These are phyloP conservation scores for Oryzias woworae DNA, from an alignment of 2,113 vertebrate genomes.

Conservation along the genomic window DNA sequence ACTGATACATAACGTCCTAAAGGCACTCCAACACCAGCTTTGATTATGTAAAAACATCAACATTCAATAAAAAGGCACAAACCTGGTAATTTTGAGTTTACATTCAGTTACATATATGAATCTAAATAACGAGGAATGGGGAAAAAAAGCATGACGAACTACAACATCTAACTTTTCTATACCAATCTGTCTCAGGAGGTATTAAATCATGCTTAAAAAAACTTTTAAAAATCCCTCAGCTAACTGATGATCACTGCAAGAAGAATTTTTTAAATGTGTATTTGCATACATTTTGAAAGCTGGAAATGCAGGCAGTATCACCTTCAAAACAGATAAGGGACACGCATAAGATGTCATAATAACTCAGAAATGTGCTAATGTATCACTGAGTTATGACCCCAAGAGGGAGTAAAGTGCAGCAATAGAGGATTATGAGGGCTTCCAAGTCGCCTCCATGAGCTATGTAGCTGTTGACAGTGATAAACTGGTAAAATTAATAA, in stretches of 20 bases:
- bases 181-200: too few relatives aligned
- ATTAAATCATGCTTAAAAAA: too few relatives aligned
- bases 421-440: background rate
- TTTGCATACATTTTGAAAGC: constrained; percentile 9
- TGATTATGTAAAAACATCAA: constrained; percentile 14
- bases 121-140: too few relatives aligned
- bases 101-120: too few relatives aligned
- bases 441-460: constrained; percentile 3
- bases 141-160: too few relatives aligned
- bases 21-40: background rate
- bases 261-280: background rate
- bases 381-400: background rate
- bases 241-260: background rate
- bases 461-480: background rate
- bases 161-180: too few relatives aligned
- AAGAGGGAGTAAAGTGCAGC: background rate
- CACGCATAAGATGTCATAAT: background rate
- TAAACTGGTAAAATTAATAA: background rate
- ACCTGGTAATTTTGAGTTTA: background rate
- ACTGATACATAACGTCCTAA: constrained; percentile 1
- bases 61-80: constrained; percentile 27
- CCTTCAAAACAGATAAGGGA: background rate
- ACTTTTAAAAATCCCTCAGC: too few relatives aligned
- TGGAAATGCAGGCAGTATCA: background rate
- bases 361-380: background rate